These are phyloP conservation scores for Microtus montanus DNA, from an alignment of 2,113 vertebrate genomes.

Conservation along the genomic window DNA sequence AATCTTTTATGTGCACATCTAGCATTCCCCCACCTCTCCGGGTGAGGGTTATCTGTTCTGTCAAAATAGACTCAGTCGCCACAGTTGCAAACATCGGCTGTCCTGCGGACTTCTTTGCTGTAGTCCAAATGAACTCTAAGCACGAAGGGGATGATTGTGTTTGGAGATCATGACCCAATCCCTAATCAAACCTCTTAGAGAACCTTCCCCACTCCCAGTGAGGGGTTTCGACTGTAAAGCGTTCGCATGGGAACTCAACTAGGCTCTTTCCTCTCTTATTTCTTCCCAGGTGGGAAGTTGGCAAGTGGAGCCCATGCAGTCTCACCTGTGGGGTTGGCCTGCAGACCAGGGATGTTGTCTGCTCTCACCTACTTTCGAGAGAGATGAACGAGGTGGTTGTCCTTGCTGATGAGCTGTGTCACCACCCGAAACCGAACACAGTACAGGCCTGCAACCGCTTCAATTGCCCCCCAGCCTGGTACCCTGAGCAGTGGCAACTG, in stretches of 20 bases:
- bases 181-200: neutral
- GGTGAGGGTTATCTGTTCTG: neutral
- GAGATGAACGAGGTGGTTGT: constrained; percentile 88
- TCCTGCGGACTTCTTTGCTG: neutral
- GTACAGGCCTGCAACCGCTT: constrained; percentile 96
- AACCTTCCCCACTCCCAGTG: neutral
- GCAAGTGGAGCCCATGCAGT: constrained; percentile 94
- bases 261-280: constrained; percentile 62
- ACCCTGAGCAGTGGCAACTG: constrained; percentile 90
- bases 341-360: constrained; percentile 92
- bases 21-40: neutral
- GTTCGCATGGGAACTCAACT: constrained; percentile 43
- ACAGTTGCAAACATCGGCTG: neutral
- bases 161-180: neutral
- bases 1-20: neutral
- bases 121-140: constrained; percentile 13
- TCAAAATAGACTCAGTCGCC: neutral
- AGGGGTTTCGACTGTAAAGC: neutral
- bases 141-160: neutral
- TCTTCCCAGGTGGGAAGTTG: constrained; percentile 92
- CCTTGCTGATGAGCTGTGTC: constrained; percentile 90
- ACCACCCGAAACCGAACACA: constrained; percentile 88
- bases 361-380: constrained; percentile 88
- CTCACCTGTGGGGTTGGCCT: constrained; percentile 95
- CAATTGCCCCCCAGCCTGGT: constrained; percentile 96